phyloP scores from a whole-genome alignment of 1,140 invertebrate species.

The Drosophila leontia region DNA sequence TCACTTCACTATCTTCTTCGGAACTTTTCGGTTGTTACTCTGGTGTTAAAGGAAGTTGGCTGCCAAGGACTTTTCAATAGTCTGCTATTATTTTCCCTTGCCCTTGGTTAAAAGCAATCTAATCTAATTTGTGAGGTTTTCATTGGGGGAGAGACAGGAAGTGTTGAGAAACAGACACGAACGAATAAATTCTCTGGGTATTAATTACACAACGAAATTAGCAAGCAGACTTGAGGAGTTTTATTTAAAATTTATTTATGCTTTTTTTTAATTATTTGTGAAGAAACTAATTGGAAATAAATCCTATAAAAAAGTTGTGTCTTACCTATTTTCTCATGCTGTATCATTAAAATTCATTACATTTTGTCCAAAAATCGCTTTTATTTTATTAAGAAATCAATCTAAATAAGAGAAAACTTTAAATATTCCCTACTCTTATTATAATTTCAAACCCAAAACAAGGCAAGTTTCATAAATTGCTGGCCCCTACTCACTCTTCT shows the following conservation, averaged over 20 bases:
- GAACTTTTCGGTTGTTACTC: slow-evolving; percentile 57
- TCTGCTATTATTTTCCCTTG: slow-evolving; percentile 19
- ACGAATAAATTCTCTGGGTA: background rate
- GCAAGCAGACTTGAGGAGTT: background rate
- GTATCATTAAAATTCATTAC: no score
- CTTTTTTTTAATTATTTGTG: background rate
- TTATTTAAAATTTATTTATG: background rate
- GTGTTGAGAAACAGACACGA: slow-evolving; percentile 1
- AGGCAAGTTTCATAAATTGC: background rate
- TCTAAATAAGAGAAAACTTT: background rate
- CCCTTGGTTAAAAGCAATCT: slow-evolving; percentile 46
- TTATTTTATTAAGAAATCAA: background rate
- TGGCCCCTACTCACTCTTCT: no score
- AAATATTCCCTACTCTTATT: background rate
- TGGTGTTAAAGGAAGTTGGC: slow-evolving; percentile 58
- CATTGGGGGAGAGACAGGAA: no score
- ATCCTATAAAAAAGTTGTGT: no score
- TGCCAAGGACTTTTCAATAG: slow-evolving; percentile 54
- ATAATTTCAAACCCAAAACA: background rate
- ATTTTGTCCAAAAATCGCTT: no score
- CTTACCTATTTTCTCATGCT: no score
- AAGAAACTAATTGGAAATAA: background rate
- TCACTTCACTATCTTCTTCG: slow-evolving; percentile 12
- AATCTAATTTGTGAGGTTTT: slow-evolving; percentile 25
- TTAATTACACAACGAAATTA: slow-evolving; percentile 13